Conservation (phyloP, 2,888 invertebrate genomes). For the Mythimna albipuncta region DNA sequence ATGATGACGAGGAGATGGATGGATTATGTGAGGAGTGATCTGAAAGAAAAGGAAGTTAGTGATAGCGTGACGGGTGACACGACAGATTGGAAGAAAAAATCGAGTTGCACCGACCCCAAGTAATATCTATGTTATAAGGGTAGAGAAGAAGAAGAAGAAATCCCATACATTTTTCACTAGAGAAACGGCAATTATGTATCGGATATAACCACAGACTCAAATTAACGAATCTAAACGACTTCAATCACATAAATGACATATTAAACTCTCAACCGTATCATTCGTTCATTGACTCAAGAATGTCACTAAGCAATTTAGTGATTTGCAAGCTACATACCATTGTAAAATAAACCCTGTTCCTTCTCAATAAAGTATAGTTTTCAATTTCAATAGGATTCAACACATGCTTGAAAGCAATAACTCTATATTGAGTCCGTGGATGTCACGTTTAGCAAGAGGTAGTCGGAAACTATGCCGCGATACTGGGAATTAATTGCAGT, state of each 20-base stretch:
- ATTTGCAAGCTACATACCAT: slow-evolving; percentile 14
- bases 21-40: no score
- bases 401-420: slow-evolving; percentile 64
- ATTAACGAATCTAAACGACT: slow-evolving; percentile 22
- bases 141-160: no score
- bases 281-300: slow-evolving; percentile 47
- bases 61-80: no score
- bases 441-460: slow-evolving; percentile 59
- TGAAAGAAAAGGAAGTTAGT: no score
- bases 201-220: background rate
- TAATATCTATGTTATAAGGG: no score
- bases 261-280: slow-evolving; percentile 35
- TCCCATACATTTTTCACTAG: background rate
- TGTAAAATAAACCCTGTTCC: slow-evolving; percentile 21
- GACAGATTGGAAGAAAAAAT: no score
- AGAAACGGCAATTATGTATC: background rate
- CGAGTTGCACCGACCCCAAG: no score
- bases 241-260: slow-evolving; percentile 21
- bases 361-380: background rate
- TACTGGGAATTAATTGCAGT: slow-evolving; percentile 60
- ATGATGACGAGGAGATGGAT: no score
- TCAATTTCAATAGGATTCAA: slow-evolving; percentile 15
- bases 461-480: slow-evolving; percentile 63
- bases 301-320: slow-evolving; percentile 44
- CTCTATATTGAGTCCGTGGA: slow-evolving; percentile 63